Base-by-base conservation (phyloP, 2,888 invertebrate genomes). In the Piscicola geometra region DNA sequence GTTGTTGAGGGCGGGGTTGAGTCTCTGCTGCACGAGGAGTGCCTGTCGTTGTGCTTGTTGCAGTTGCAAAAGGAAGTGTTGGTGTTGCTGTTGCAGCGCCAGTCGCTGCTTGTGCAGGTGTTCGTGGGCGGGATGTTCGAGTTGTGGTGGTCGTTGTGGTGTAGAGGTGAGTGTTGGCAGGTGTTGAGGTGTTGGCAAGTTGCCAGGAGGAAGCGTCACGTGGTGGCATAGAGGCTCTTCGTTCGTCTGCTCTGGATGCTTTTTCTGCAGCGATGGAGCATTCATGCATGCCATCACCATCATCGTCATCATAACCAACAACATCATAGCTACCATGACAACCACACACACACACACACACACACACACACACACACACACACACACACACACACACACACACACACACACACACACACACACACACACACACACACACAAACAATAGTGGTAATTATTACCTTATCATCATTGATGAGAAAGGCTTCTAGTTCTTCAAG, bases 401-500 rank as follows among this genome's bases (percentile, higher is more conserved):
- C 30, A 64, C 64, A 64, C 64, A 64, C 64, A 28, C 64, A 30
- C 64, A n/a, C 30, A 30, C 30, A 30, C 30, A 28, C 25, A 64
- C 9, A 28, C 64, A 64, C 64, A 64, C 30, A n/a, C 64, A 28
- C 64, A 67, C 67, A 67, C 9, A 3, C 28, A 67, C 28, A 67
- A 35, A 32, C 33, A 15, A 12, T 33, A 15, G 35, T 67, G n/a
- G n/a, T n/a, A n/a, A n/a, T n/a, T n/a, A n/a, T n/a, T n/a, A 56
- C 60, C 25, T 56, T 25, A 15, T 56, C 60, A 56, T 56, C 25
- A 56, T 25, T 56, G 3, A 56, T 56, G 60, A 56, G 60, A 25
- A 56, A 56, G 60, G 60, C 60, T 56, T 56, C 60, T 1, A 71
- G 30, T 32, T 71, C 71, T 32, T 71, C 71, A 21, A 71, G 28